Evolutionary conservation across 2,888 invertebrate species (phyloP), one percentile per base, ranked within the genome.

Genomic region (Luperina nickerlii): DNA sequence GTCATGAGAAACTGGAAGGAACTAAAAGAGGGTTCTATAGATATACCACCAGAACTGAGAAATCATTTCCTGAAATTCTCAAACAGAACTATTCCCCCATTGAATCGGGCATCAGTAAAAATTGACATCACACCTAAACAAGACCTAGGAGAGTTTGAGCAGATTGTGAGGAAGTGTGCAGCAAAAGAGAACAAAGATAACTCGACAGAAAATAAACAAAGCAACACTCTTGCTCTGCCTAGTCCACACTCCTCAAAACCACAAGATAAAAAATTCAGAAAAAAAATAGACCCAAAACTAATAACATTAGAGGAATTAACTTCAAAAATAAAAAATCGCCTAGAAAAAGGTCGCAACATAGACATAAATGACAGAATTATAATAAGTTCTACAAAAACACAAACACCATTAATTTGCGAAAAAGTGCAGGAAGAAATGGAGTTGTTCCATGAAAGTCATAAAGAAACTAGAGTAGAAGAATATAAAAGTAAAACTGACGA

Each of bases 1-100:
- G 98, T 98, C 0, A 95, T 97, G 90, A 95, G 97, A 84, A 98
- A 98, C 93, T 98, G 98, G 98, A 95, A 97, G 76, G 95, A 97
- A 84, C 97, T 98, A 15, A 97, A 97, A 84, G 94, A 97, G 54
- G 97, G 97, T 13, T 94, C 97, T 82, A 88, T 98, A 24, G 92
- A 96, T 72, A 95, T 97, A 82, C 90, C 96, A 54, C 90, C 95
- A 38, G 92, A 96, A 1, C 85, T 98, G 42, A 91, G 93, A 68
- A 91, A 97, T 84, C 98, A 98, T 93, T 96, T 98, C 68, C 92
- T 97, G 0, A 98, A 98, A 92, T 98, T 98, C 90, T 97, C 97
- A 1, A 91, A 97, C 6, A 96, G 98, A 90, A 93, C 94, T 2
- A 97, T 97, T 85, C 96, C 96, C 75, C 96, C 96, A 7, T 83